Conservation (phyloP, 2,888 invertebrate genomes). For the Chydorus sphaericus region DNA sequence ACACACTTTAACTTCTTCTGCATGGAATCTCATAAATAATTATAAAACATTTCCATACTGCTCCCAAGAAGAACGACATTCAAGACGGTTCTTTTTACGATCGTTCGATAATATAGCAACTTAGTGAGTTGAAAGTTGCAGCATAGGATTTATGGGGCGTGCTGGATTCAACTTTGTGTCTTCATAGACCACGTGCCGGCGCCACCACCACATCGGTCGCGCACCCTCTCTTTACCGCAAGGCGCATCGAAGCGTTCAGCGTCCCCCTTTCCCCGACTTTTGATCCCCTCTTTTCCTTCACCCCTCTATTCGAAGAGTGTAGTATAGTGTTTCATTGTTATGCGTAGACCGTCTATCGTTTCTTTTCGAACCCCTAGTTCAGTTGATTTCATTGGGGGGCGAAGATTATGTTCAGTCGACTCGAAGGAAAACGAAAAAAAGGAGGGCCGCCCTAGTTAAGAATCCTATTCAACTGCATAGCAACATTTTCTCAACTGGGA, state of each 20-base stretch:
- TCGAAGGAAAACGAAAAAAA: neutral
- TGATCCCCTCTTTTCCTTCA: neutral
- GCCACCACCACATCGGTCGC: neutral
- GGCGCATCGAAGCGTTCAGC: neutral
- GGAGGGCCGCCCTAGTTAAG: neutral
- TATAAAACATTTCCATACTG: too few species aligned
- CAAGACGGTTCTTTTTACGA: too few species aligned
- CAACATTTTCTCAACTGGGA: neutral
- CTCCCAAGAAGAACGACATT: too few species aligned
- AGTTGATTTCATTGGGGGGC: neutral
- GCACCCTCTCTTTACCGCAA: neutral
- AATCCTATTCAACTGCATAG: neutral
- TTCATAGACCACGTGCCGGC: too few species aligned
- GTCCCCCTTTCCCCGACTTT: neutral
- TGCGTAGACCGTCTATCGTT: neutral
- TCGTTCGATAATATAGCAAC: too few species aligned
- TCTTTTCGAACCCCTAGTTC: neutral
- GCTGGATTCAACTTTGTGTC: too few species aligned
- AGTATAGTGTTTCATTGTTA: constrained; percentile 6
- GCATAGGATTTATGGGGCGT: too few species aligned
- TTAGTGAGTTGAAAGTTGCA: neutral
- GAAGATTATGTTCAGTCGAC: constrained; percentile 1
- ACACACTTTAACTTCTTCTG: too few species aligned
- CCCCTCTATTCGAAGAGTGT: neutral
- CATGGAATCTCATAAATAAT: too few species aligned